Percentiles rank a stretch among this genome's conserved stretches.
These are phyloP conservation scores for Lytechinus pictus DNA, from an alignment of 35 echinoderm and acorn worm genomes.

Conservation along the genomic window DNA sequence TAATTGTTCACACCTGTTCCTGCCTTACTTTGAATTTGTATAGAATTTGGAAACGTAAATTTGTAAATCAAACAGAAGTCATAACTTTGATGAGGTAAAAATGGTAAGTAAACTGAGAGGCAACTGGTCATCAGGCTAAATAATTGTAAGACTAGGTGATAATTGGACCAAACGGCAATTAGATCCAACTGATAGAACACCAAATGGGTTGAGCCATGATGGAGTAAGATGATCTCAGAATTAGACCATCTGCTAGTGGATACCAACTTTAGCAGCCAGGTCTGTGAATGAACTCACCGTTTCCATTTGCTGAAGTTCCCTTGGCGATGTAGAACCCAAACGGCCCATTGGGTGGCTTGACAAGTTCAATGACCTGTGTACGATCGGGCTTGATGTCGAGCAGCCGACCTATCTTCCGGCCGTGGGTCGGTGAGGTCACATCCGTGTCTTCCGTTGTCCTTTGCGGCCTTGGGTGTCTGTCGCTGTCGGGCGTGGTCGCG, in stretches of 20 bases:
- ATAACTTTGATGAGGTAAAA: too few species aligned
- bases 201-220: too few species aligned
- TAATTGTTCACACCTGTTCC: neutral
- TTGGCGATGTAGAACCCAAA: conserved; percentile 99
- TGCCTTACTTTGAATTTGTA: neutral
- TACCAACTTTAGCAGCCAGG: too few species aligned
- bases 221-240: too few species aligned
- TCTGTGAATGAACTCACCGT: conserved; percentile 52
- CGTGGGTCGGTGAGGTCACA: conserved; percentile 83
- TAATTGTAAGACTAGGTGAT: too few species aligned
- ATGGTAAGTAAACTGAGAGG: too few species aligned
- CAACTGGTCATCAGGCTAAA: too few species aligned
- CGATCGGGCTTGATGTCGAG: conserved; percentile 77
- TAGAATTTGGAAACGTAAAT: too few species aligned
- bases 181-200: too few species aligned
- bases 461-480: conserved; percentile 42
- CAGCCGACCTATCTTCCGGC: conserved; percentile 84
- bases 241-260: too few species aligned
- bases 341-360: conserved; percentile 91
- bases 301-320: conserved; percentile 74
- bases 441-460: conserved; percentile 62
- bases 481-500: neutral
- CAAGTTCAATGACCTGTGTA: conserved; percentile 76
- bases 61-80: too few species aligned
- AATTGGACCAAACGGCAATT: too few species aligned